phyloP scores from a whole-genome alignment of 1,140 invertebrate species.

The Philotrypesis tridentata region DNA sequence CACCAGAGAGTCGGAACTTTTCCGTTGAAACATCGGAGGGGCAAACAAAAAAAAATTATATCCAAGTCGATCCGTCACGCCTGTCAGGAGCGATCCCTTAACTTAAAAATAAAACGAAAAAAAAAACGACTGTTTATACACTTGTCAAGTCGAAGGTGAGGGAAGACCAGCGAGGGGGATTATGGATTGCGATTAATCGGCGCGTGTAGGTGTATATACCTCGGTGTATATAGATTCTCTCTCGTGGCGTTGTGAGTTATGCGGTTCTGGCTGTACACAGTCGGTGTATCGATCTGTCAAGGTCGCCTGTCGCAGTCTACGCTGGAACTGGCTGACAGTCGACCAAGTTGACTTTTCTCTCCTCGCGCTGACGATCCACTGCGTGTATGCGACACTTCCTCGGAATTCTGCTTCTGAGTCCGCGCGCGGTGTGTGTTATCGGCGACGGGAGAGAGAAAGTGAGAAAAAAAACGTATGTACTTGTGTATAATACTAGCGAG shows the following conservation, averaged over 20 bases:
- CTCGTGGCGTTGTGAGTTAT: background rate
- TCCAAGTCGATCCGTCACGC: background rate
- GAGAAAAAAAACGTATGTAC: background rate
- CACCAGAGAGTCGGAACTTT: too few species aligned
- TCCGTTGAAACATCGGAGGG: too few species aligned
- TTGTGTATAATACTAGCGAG: too few species aligned
- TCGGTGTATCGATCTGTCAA: background rate
- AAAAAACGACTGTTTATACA: too few species aligned
- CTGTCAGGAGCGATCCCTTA: background rate
- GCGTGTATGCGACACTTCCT: background rate
- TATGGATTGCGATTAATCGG: background rate
- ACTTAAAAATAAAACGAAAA: background rate
- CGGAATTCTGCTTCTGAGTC: background rate
- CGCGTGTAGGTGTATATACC: background rate
- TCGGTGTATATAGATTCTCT: background rate
- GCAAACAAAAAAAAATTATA: too few species aligned
- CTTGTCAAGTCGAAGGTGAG: too few species aligned
- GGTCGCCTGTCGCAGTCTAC: conserved; percentile 2
- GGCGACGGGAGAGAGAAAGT: background rate
- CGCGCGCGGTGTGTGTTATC: too few species aligned
- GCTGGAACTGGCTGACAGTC: background rate
- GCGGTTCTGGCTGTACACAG: background rate
- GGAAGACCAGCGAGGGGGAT: background rate
- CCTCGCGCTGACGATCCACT: background rate
- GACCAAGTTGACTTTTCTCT: background rate